Base-by-base conservation (phyloP, 2,797 vertebrate genomes). In the Dicrostonyx torquatus region DNA sequence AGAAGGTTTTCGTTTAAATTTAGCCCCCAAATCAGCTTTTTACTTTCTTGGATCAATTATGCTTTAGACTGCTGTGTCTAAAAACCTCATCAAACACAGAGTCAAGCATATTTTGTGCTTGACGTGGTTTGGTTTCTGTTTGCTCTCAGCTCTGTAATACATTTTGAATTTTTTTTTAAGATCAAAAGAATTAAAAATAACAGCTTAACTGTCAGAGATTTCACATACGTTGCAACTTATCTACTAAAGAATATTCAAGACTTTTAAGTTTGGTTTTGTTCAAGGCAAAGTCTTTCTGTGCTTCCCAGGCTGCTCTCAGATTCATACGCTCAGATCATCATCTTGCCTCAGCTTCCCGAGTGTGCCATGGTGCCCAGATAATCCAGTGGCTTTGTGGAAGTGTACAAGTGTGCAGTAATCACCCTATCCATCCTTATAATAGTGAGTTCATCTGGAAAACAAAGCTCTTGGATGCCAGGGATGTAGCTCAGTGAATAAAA, bases 1-100 rank as follows among this genome's bases (percentile, higher is more conserved):
- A 75, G 78, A 92, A 87, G 3, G 40, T 91, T 66, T 73, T 82
- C 55, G 93, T 90, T 93, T 94, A 72, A 66, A 94, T 88, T 86
- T 87, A 95, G 31, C 48, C 37, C 62, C 64, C 18, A 62, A 53
- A 89, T 85, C 24, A 29, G 17, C 40, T 92, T 95, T 94, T 62
- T 78, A 48, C 34, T 77, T 87, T 80, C 24, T 85, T 88, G 22
- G 12, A 62, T 92, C 70, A 87, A 53, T 87, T 18, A 84, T 45
- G 26, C 73, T 92, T 89, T 93, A 92, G n/a, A 26, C 60, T 89
- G 18, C 14, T 89, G 1, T 75, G 53, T 76, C 64, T 55, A 58
- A 79, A 62, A 88, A 70, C 26, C n/a, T 85, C n/a, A 62, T 89
- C 43, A 94, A 91, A 66, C 12, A 31, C 43, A 68, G 60, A 85